phyloP scores from a whole-genome alignment of 2,888 invertebrate genomes.

The Pseudanteris insignis region DNA sequence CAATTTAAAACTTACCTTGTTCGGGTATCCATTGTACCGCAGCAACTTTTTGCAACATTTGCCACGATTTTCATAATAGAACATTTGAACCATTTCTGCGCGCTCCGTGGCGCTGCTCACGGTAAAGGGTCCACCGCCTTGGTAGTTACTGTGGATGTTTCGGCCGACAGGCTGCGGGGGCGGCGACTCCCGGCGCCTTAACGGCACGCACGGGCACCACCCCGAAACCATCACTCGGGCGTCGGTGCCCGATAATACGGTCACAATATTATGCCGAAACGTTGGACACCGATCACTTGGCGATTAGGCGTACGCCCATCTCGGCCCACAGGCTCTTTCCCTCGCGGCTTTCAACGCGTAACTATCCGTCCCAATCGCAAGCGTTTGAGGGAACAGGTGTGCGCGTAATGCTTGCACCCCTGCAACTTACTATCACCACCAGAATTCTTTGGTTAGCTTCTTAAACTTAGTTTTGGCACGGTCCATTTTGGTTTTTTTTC shows the following conservation, averaged over 20 bases:
- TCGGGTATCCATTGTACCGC: conserved; percentile 82
- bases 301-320: conserved; percentile 20
- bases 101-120: conserved; percentile 63
- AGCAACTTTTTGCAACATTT: conserved; percentile 85
- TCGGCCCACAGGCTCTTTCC: conserved; percentile 6
- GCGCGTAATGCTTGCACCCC: conserved; percentile 21
- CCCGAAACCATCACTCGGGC: conserved; percentile 65
- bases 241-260: conserved; percentile 49
- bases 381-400: conserved; percentile 21
- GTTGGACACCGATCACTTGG: conserved; percentile 32
- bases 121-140: conserved; percentile 60
- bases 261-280: conserved; percentile 26
- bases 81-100: conserved; percentile 72
- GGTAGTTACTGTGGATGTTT: conserved; percentile 46
- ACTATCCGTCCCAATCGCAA: not conserved
- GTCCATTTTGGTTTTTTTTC: conserved; percentile 41
- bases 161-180: conserved; percentile 59
- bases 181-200: conserved; percentile 66
- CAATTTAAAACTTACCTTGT: conserved; percentile 82
- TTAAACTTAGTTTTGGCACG: conserved; percentile 43
- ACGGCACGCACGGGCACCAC: conserved; percentile 68
- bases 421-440: conserved; percentile 17
- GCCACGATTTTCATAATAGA: conserved; percentile 81
- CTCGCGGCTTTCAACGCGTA: conserved; percentile 3
- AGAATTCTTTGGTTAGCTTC: conserved; percentile 32